These are phyloP conservation scores for Diadema setosum DNA, from an alignment of 35 echinoderm and acorn worm species.

Conservation along the genomic window DNA sequence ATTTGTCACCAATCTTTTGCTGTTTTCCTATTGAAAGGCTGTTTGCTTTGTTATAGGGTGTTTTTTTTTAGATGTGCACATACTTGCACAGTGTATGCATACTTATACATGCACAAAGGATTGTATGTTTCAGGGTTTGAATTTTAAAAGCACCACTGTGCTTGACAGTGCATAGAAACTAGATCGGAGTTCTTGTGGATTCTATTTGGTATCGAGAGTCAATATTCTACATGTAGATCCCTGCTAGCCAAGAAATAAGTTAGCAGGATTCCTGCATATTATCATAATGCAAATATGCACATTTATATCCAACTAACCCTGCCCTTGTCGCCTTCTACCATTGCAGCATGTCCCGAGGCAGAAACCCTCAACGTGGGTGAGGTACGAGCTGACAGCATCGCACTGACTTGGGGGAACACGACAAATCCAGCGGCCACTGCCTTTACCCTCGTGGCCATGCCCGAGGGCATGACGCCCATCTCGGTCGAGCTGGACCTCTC, in stretches of 20 bases:
- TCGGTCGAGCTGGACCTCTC: background rate
- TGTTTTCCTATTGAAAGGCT: too few relatives aligned
- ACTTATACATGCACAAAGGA: too few relatives aligned
- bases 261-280: background rate
- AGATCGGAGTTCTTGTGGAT: background rate
- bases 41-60: too few relatives aligned
- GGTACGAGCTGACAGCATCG: background rate
- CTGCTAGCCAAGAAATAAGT: background rate
- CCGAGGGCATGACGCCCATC: background rate
- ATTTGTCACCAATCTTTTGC: too few relatives aligned
- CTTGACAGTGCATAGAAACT: background rate
- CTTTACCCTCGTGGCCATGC: background rate
- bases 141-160: too few relatives aligned
- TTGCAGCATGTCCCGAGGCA: background rate
- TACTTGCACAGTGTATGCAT: too few relatives aligned
- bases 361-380: background rate
- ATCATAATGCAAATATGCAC: background rate
- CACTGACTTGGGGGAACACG: conserved; percentile 1
- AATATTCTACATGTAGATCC: background rate
- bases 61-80: too few relatives aligned
- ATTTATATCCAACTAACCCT: background rate
- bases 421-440: background rate
- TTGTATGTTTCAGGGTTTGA: too few relatives aligned
- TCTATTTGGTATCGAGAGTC: background rate
- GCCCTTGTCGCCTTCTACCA: background rate